These are phyloP conservation scores for Myotis pilosus DNA, from an alignment of 2,797 vertebrate genomes.

Conservation along the genomic window DNA sequence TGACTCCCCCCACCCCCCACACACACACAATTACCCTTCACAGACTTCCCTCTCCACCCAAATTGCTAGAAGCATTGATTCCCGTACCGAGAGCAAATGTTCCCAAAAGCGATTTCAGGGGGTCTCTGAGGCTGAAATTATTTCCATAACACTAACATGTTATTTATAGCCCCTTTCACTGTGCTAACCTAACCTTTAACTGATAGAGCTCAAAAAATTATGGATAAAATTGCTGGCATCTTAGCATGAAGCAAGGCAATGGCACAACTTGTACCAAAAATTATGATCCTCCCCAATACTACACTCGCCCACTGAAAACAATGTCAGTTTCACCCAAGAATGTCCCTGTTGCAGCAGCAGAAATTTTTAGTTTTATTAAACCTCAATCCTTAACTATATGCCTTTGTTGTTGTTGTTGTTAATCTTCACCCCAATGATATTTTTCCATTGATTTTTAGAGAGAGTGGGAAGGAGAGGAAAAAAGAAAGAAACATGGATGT, in stretches of 20 bases:
- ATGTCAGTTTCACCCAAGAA: background rate
- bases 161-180: background rate
- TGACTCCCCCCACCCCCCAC: background rate
- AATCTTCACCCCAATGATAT: no score
- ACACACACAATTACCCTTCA: background rate
- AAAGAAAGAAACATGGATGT: no score
- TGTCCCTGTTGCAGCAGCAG: background rate
- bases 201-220: background rate
- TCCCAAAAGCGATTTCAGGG: background rate
- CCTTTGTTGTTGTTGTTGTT: background rate
- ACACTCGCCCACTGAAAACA: background rate
- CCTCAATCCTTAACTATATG: background rate
- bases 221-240: background rate
- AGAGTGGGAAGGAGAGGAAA: no score
- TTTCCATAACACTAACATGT: background rate
- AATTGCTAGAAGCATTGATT: background rate
- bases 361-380: background rate
- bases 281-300: background rate
- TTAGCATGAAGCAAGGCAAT: background rate
- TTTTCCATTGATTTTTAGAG: no score
- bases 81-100: background rate
- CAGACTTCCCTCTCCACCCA: background rate
- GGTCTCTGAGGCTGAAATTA: background rate
- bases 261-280: background rate
- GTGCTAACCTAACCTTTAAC: background rate